phyloP scores from a whole-genome alignment of 1,140 invertebrate species.

The Panagrolaimus sp. region DNA sequence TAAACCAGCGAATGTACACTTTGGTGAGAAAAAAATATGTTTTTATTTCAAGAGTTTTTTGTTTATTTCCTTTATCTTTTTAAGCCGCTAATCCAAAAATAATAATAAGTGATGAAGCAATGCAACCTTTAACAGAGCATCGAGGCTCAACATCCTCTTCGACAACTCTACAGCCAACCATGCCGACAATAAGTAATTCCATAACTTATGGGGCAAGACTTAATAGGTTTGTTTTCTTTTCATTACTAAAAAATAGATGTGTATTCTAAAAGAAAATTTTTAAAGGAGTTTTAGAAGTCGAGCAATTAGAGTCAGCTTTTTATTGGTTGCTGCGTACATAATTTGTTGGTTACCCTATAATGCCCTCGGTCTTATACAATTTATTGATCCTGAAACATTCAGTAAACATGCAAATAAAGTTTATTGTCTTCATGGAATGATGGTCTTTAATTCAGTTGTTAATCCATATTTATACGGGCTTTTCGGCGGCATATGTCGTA shows the following conservation, averaged over 20 bases:
- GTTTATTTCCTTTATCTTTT: not conserved
- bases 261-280: conserved; percentile 14
- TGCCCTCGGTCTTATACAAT: conserved; percentile 48
- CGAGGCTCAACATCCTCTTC: not conserved
- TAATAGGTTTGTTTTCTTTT: conserved; percentile 38
- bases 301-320: conserved; percentile 52
- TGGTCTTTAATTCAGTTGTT: conserved; percentile 55
- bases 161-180: conserved; percentile 9
- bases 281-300: conserved; percentile 44
- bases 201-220: conserved; percentile 40
- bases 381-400: conserved; percentile 52
- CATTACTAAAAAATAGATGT: not conserved
- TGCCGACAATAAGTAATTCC: not conserved
- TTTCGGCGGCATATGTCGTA: conserved; percentile 44
- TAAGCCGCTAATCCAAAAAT: conserved; percentile 39
- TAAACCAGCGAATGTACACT: conserved; percentile 24
- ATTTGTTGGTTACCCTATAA: conserved; percentile 58
- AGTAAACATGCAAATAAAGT: conserved; percentile 50
- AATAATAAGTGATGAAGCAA: conserved; percentile 42
- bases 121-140: conserved; percentile 25
- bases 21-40: conserved; percentile 18
- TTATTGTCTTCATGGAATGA: conserved; percentile 44
- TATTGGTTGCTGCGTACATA: conserved; percentile 51
- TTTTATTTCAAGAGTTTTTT: not conserved
- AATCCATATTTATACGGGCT: conserved; percentile 56